These are phyloP conservation scores for Vulpes vulpes DNA, from an alignment of 2,113 vertebrate species.

Conservation along the genomic window DNA sequence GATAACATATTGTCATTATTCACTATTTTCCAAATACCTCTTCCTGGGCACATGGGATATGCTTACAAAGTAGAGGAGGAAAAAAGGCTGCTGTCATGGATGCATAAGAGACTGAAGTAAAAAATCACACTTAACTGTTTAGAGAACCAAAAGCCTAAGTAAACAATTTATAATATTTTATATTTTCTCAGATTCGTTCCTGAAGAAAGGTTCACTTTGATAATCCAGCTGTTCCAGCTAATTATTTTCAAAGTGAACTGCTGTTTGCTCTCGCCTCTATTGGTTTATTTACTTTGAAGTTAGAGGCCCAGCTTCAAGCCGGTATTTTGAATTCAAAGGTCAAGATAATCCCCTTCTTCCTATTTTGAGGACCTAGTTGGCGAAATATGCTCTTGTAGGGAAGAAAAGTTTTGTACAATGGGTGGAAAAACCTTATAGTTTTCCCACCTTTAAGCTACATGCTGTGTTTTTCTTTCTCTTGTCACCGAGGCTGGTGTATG, in stretches of 20 bases:
- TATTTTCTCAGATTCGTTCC: conserved; percentile 35
- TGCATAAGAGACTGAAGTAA: conserved; percentile 79
- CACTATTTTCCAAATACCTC: conserved; percentile 50
- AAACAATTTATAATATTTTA: conserved; percentile 39
- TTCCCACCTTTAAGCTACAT: neutral
- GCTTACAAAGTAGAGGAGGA: conserved; percentile 79
- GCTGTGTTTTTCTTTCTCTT: neutral
- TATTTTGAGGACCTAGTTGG: neutral
- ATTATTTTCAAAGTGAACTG: conserved; percentile 59
- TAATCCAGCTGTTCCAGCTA: neutral
- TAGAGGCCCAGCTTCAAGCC: neutral
- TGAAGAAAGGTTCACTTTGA: conserved; percentile 44
- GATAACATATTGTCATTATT: conserved; percentile 67
- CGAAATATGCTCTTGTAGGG: neutral
- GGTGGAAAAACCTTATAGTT: neutral
- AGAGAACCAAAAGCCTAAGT: conserved; percentile 32
- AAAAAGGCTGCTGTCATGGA: conserved; percentile 81
- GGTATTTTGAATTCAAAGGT: conserved; percentile 56
- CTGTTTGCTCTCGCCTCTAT: neutral
- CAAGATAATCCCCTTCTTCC: neutral
- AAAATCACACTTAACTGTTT: neutral
- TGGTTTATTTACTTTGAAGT: conserved; percentile 60
- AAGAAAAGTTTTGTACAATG: conserved; percentile 27
- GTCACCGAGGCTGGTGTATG: neutral
- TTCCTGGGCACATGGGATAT: conserved; percentile 70